Evolutionary conservation across 2,113 vertebrate genomes (phyloP).

Genomic region (Morone chrysops): DNA sequence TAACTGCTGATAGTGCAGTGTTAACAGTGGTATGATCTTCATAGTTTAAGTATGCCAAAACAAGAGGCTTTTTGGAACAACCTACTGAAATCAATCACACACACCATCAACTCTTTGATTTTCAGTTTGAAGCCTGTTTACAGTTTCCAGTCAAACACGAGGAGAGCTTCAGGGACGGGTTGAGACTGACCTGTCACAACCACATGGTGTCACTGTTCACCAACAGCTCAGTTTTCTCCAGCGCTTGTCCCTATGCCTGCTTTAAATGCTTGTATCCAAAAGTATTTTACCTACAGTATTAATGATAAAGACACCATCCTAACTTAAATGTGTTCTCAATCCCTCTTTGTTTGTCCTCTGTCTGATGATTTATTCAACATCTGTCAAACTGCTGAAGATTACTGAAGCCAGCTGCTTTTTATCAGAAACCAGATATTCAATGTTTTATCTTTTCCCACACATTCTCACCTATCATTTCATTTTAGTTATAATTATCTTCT

Average conservation of each 20-base stretch:
- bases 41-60: not conserved
- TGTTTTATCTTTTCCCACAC: not conserved
- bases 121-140: not conserved
- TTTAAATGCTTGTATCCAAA: not conserved
- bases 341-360: not conserved
- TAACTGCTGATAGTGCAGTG: not conserved
- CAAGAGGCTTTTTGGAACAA: not conserved
- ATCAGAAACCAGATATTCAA: not conserved
- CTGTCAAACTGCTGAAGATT: not conserved
- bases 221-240: not conserved
- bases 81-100: not conserved
- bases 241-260: not conserved
- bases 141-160: not conserved
- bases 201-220: conserved; percentile 63
- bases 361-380: not conserved
- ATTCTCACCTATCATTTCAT: not conserved
- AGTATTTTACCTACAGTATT: not conserved
- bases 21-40: not conserved
- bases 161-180: not conserved
- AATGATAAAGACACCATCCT: not conserved
- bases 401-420: not conserved
- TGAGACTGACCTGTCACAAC: not conserved
- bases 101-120: not conserved
- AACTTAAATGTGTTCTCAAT: not conserved
- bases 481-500: too few relatives aligned